Evolutionary conservation across 2,888 invertebrate species (phyloP), one percentile per base, ranked within the genome.

Genomic region (Amphimallon solstitiale): DNA sequence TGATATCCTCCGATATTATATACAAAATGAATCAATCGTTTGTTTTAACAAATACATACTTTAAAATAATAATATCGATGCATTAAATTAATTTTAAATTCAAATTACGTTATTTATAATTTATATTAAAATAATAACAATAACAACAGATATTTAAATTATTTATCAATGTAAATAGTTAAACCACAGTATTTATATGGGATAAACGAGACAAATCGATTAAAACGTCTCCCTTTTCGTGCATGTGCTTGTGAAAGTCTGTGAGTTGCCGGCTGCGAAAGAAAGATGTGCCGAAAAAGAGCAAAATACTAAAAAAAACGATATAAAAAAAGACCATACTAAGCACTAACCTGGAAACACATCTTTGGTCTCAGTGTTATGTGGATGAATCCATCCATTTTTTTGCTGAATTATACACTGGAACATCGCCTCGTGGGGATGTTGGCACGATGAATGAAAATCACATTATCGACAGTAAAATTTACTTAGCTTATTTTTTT

Each of bases 361-460:
- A 81, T 89, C 89, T 80, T 88, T 87, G 80, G 88, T 87, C 81
- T 91, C 90, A 71, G 90, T 89, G 79, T 87, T 88, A 78, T 87
- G 86, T 71, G 88, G 88, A 82, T 88, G 87, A 78, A 88, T 88
- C 91, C 91, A 91, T 80, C 90, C 91, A 80, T 89, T 89, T 78
- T 88, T 88, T 84, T 91, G 92, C 84, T 91, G 92, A 80, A 91
- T 91, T 78, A 92, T 92, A 83, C 92, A 92, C 86, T 92, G 92
- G 84, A 92, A 92, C 92, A 92, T 92, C 79, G 77, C 73, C 70
- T 64, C 63, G 14, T 35, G 19, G 66, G 71, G 72, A 73, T 73
- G 74, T 68, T 73, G 71, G 67, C 46, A 67, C 65, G 67, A 61
- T 62, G 60, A 56, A 67, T 67, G 67, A 67, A 51, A 71, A 51